A percentile compares a stretch with the other conserved stretches of the same genome.
Conservation (phyloP, 2,113 vertebrate species). For the Phocoena sinus region DNA sequence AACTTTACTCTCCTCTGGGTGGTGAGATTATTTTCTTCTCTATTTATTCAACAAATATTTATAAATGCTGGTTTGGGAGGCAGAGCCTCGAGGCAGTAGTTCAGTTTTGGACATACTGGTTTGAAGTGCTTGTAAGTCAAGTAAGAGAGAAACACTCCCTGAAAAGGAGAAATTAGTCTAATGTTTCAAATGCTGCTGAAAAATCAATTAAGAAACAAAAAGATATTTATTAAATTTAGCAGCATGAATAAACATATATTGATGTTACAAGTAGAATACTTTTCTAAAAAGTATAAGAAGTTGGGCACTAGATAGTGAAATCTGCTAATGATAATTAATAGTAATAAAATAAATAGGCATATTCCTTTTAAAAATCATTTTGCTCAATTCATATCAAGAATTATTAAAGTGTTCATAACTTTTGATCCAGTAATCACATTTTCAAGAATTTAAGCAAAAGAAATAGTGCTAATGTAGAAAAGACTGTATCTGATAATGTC, state of each 20-base stretch:
- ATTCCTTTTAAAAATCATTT: background rate
- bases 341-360: background rate
- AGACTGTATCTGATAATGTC: background rate
- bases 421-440: background rate
- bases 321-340: background rate
- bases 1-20: background rate
- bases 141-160: background rate
- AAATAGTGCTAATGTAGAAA: background rate
- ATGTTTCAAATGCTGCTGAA: background rate
- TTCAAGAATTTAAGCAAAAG: background rate
- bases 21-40: background rate
- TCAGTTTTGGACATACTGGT: background rate
- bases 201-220: background rate
- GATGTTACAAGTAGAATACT: background rate
- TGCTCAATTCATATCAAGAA: background rate
- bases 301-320: background rate
- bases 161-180: background rate
- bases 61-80: background rate
- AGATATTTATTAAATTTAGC: background rate
- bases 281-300: background rate
- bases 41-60: background rate
- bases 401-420: background rate
- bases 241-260: background rate
- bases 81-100: background rate
- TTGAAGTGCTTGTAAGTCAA: background rate